Conservation (phyloP, 1,140 invertebrate genomes). For the Brachionus plicatilis region DNA sequence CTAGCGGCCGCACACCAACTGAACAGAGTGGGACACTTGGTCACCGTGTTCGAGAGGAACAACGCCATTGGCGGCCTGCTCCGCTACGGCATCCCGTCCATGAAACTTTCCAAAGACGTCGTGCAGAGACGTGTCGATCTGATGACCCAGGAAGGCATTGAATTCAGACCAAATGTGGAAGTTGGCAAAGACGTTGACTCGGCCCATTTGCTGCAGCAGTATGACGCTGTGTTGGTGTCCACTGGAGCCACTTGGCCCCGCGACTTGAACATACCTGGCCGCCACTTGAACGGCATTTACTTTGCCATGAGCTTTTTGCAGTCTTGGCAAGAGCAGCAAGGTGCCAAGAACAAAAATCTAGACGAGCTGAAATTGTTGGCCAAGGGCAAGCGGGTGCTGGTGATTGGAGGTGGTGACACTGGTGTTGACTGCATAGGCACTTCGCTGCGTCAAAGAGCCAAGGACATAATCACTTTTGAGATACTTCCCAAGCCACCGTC, state of each 20-base stretch:
- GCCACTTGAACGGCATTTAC: constrained; percentile 64
- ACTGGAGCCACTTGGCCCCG: constrained; percentile 92
- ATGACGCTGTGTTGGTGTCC: constrained; percentile 81
- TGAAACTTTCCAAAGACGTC: constrained; percentile 85
- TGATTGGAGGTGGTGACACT: constrained; percentile 98
- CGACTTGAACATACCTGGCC: constrained; percentile 64
- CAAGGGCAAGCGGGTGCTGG: constrained; percentile 86
- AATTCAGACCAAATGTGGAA: constrained; percentile 79
- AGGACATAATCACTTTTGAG: constrained; percentile 90
- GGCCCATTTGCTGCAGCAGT: constrained; percentile 67
- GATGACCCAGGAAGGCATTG: constrained; percentile 80
- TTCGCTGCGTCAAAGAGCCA: constrained; percentile 84
- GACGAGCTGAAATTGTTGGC: constrained; percentile 66
- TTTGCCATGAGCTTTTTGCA: constrained; percentile 97
- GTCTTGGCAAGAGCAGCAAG: constrained; percentile 89
- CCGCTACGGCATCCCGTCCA: constrained; percentile 94
- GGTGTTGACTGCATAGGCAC: constrained; percentile 98
- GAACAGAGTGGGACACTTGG: constrained; percentile 79
- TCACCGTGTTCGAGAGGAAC: constrained; percentile 93
- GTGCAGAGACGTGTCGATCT: constrained; percentile 82
- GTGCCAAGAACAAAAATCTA: constrained; percentile 48
- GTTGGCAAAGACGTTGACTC: constrained; percentile 78
- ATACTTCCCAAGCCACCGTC: constrained; percentile 85
- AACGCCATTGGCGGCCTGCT: constrained; percentile 87
- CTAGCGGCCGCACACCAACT: constrained; percentile 93